Conservation (phyloP, 2,797 vertebrate species). For the Rhinella marina region DNA sequence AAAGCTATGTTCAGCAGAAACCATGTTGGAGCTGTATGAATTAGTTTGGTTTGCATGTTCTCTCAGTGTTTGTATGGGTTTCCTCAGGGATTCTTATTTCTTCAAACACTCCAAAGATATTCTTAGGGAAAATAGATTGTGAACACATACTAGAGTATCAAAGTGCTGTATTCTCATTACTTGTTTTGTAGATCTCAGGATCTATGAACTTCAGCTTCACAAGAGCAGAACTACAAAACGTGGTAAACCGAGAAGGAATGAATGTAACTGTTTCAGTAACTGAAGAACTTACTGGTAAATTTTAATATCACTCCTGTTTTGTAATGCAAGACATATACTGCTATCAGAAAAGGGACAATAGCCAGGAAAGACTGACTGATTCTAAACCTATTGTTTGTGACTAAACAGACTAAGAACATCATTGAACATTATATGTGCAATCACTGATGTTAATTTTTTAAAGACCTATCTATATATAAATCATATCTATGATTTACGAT, state of each 20-base stretch:
- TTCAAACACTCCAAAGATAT: no score
- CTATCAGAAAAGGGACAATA: not conserved
- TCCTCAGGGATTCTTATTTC: no score
- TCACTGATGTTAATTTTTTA: no score
- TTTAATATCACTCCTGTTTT: not conserved
- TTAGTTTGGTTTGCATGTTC: no score
- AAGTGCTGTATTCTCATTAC: not conserved
- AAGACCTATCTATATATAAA: not conserved
- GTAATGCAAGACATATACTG: not conserved
- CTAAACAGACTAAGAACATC: not conserved
- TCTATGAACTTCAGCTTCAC: constrained; percentile 31
- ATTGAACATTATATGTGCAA: no score
- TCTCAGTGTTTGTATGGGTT: no score
- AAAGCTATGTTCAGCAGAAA: no score
- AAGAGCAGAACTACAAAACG: not conserved
- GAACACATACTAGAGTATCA: no score
- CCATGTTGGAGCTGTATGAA: no score
- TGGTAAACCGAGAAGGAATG: not conserved
- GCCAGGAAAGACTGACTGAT: not conserved
- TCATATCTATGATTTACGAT: no score
- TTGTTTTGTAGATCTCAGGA: constrained; percentile 33
- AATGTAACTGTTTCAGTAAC: constrained; percentile 26
- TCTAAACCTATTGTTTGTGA: not conserved
- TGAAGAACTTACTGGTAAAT: constrained; percentile 29
- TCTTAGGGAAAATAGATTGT: no score